phyloP scores from a whole-genome alignment of 2,797 vertebrate species.

The Oophaga sylvatica region DNA sequence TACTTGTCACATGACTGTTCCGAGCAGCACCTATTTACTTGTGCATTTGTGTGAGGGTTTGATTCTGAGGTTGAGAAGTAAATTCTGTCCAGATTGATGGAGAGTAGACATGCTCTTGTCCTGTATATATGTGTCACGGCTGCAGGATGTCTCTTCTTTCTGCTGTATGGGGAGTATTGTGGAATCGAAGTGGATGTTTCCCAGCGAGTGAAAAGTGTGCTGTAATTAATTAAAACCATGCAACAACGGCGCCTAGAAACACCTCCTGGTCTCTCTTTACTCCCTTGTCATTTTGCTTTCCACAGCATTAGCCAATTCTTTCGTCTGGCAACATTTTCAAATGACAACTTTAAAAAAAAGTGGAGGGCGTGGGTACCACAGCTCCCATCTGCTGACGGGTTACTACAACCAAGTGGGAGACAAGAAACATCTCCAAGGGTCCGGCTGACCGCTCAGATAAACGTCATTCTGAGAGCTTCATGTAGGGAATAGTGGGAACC shows the following conservation, averaged over 20 bases:
- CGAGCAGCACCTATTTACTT: no score
- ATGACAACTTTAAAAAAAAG: constrained; percentile 47
- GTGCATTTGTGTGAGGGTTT: no score
- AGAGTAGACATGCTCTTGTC: not conserved
- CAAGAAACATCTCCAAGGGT: not conserved
- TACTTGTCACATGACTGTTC: no score
- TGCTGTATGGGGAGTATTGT: not conserved
- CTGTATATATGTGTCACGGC: not conserved
- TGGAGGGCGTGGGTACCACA: constrained; percentile 17
- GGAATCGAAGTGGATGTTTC: constrained; percentile 8
- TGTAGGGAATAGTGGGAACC: not conserved
- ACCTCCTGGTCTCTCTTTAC: not conserved
- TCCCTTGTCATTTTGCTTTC: constrained; percentile 40
- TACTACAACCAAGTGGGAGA: constrained; percentile 26
- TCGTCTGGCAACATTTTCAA: constrained; percentile 42
- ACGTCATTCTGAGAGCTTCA: not conserved
- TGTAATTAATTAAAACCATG: constrained; percentile 40
- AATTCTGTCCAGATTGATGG: no score
- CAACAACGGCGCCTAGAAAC: constrained; percentile 34
- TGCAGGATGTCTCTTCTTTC: not conserved
- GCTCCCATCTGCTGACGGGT: constrained; percentile 43
- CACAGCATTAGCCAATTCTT: constrained; percentile 22
- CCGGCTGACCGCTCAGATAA: constrained; percentile 5
- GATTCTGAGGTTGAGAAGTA: no score
- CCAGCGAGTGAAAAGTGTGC: constrained; percentile 36